phyloP scores from a whole-genome alignment of 1,140 invertebrate genomes.

The Diorhabda elongata region DNA sequence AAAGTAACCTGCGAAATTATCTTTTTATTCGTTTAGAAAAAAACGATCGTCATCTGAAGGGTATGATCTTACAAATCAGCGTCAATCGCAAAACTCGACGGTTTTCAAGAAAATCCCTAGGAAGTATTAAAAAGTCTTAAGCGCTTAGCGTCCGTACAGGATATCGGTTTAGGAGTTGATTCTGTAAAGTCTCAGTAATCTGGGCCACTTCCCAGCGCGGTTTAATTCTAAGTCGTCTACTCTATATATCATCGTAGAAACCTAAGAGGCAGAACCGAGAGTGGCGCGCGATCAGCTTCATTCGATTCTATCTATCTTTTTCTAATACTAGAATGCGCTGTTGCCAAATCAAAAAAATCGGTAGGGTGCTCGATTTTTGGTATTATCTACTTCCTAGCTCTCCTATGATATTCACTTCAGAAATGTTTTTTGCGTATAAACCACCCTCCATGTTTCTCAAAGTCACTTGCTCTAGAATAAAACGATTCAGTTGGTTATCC shows the following conservation, averaged over 20 bases:
- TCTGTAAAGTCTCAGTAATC: conserved; percentile 55
- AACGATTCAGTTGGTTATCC: too few species aligned
- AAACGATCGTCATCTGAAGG: conserved; percentile 20
- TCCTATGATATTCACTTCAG: too few species aligned
- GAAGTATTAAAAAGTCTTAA: conserved; percentile 51
- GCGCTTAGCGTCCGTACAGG: conserved; percentile 45
- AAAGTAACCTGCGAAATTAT: background rate
- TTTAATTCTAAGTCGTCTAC: conserved; percentile 64
- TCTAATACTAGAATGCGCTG: conserved; percentile 19
- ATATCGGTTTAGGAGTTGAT: conserved; percentile 46
- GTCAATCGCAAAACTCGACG: conserved; percentile 35
- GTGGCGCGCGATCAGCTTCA: conserved; percentile 29
- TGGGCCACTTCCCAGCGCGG: conserved; percentile 64
- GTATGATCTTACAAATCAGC: conserved; percentile 46
- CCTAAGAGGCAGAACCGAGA: conserved; percentile 31
- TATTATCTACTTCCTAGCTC: too few species aligned
- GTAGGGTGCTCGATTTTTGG: too few species aligned
- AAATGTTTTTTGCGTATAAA: too few species aligned
- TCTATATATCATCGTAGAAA: conserved; percentile 59
- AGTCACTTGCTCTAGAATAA: too few species aligned
- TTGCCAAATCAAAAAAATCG: background rate
- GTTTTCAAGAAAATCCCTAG: conserved; percentile 44
- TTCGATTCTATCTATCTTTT: conserved; percentile 20
- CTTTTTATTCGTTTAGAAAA: conserved; percentile 10
- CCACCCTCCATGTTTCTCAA: too few species aligned